Evolutionary conservation across 2,113 vertebrate genomes (phyloP).

Genomic region (Trematocara marginatum): DNA sequence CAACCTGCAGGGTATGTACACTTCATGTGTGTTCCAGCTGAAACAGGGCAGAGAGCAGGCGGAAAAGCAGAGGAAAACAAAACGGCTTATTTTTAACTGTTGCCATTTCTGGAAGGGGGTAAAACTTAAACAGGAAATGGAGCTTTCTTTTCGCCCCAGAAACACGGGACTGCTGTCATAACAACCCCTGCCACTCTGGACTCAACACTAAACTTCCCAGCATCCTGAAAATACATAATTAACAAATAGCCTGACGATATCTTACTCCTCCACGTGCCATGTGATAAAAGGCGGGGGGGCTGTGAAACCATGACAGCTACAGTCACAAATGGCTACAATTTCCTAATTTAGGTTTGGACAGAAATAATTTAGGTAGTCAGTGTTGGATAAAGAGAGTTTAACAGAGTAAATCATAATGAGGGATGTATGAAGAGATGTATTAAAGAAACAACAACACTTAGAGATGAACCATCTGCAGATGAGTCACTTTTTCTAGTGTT

Average conservation of each 20-base stretch:
- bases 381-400: neutral
- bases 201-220: neutral
- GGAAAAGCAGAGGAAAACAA: neutral
- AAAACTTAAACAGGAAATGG: neutral
- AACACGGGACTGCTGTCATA: neutral
- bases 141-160: neutral
- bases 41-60: neutral
- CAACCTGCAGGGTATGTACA: conserved; percentile 71
- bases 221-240: neutral
- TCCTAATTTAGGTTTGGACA: neutral
- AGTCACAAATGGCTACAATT: neutral
- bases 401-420: neutral
- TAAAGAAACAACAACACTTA: neutral
- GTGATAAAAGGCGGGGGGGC: neutral
- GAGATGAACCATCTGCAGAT: neutral
- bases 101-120: neutral
- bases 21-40: neutral
- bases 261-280: neutral
- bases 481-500: neutral
- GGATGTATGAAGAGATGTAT: neutral
- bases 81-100: conserved; percentile 14
- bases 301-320: neutral
- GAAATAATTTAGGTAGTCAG: neutral
- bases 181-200: neutral
- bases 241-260: neutral